Base-by-base conservation (phyloP, 2,888 invertebrate genomes). In the Epinotia brunnichana region DNA sequence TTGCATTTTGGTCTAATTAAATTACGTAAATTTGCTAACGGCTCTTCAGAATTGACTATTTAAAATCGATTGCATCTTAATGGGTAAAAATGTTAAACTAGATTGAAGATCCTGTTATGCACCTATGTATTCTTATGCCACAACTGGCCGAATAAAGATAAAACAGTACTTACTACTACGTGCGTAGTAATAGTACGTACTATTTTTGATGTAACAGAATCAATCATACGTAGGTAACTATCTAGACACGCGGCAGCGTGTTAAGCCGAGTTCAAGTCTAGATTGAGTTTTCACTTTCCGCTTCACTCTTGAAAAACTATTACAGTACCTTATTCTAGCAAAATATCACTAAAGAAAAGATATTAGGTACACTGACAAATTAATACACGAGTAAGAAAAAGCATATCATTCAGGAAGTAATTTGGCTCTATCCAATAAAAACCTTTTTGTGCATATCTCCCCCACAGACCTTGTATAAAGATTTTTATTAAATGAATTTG, bases 11-110 rank as follows among this genome's bases (percentile, higher is more conserved):
- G 56, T 62, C 62, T 73, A 69, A 73, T 69, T 61, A 62, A 63
- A 73, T 73, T 68, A 73, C 68, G 68, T 73, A 63, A 73, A 73
- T 51, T 61, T 29, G 68, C 73, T 57, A 68, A 63, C 57, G 73
- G 63, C 57, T 73, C 24, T 68, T 69, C 48, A 57, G 13, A 29
- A 66, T 66, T 29, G 41, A 39, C 24, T 51, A 51, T 57, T 69
- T 57, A 56, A 51, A 44, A 48, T n/a, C 57, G 73, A 73, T 73
- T 63, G 51, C 56, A 73, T 72, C 56, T 68, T 41, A 57, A 57
- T 69, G 48, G 13, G 61, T 68, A 61, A 44, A 67, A 44, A 67
- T 54, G 19, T 35, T 71, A 35, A 51, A 35, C 2, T 4, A 48
- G 48, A 48, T n/a, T 48, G 0, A 19, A 60, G 53, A 71, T 71